Conservation (phyloP, 2,888 invertebrate species). For the Cephus sareptanus region DNA sequence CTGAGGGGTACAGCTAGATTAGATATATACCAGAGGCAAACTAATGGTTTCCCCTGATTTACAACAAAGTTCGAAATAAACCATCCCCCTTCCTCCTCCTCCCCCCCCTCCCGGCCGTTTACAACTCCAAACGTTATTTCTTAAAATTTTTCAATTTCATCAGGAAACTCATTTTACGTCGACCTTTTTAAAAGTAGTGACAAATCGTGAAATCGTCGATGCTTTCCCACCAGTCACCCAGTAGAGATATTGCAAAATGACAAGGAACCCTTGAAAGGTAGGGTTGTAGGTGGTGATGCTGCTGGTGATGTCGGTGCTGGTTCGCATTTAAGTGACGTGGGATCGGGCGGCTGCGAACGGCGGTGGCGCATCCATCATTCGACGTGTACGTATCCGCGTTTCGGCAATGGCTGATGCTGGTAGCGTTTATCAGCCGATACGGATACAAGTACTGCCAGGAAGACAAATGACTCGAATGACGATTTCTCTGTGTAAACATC, state of each 20-base stretch:
- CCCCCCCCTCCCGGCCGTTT: not conserved
- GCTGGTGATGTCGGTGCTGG: not conserved
- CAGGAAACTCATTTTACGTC: not conserved
- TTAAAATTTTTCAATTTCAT: not conserved
- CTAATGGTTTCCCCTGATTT: not conserved
- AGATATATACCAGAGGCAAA: not conserved
- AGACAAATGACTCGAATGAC: conserved; percentile 18
- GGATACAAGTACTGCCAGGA: conserved; percentile 9
- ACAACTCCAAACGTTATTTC: not conserved
- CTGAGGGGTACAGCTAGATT: not conserved
- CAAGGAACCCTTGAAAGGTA: not conserved
- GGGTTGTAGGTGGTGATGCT: not conserved
- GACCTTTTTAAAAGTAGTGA: not conserved
- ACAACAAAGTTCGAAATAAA: not conserved
- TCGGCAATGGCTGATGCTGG: conserved; percentile 1
- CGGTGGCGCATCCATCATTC: conserved; percentile 49
- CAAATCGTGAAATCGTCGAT: not conserved
- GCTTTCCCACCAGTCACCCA: not conserved
- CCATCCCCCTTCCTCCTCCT: too few relatives aligned
- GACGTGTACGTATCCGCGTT: not conserved
- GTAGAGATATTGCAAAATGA: conserved; percentile 7
- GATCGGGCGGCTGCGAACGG: conserved; percentile 46
- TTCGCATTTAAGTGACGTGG: conserved; percentile 50
- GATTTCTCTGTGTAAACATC: conserved; percentile 10
- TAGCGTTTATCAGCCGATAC: not conserved